These are phyloP conservation scores for Mesembrinibis cayennensis DNA, from an alignment of 2,113 vertebrate species.

Conservation along the genomic window DNA sequence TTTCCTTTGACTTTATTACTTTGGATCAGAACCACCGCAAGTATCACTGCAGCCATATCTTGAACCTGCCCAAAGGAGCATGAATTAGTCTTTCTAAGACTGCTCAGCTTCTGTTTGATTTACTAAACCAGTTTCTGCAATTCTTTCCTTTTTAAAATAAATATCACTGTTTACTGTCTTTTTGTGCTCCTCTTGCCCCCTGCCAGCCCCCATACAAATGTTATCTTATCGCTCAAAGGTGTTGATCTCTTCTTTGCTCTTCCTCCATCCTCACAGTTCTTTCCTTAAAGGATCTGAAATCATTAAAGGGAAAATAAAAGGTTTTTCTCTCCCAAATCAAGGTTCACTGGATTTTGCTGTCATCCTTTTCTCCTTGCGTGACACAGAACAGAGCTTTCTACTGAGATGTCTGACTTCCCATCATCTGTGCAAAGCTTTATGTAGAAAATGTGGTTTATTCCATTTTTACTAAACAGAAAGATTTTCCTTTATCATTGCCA, in stretches of 20 bases:
- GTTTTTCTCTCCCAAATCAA: neutral
- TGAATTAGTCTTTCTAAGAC: neutral
- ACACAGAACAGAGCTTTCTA: neutral
- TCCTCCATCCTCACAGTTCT: neutral
- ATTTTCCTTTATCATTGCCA: neutral
- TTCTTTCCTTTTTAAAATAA: neutral
- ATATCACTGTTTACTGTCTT: neutral
- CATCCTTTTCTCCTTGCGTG: neutral
- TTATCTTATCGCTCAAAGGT: neutral
- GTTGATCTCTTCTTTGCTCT: neutral
- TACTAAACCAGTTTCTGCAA: neutral
- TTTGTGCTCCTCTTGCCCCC: neutral
- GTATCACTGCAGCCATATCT: neutral
- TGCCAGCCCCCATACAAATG: neutral
- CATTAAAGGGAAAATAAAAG: neutral
- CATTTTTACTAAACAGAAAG: neutral
- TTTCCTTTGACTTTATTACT: neutral
- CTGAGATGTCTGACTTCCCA: neutral
- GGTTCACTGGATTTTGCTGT: neutral
- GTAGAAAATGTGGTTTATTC: neutral
- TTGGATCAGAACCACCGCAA: neutral
- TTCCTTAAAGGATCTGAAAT: neutral
- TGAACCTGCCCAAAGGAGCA: neutral
- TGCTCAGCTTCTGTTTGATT: neutral
- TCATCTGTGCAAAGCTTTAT: neutral